Evolutionary conservation across 2,888 invertebrate genomes (phyloP), one percentile per base, ranked within the genome.

Genomic region (Mesochorus sp.): DNA sequence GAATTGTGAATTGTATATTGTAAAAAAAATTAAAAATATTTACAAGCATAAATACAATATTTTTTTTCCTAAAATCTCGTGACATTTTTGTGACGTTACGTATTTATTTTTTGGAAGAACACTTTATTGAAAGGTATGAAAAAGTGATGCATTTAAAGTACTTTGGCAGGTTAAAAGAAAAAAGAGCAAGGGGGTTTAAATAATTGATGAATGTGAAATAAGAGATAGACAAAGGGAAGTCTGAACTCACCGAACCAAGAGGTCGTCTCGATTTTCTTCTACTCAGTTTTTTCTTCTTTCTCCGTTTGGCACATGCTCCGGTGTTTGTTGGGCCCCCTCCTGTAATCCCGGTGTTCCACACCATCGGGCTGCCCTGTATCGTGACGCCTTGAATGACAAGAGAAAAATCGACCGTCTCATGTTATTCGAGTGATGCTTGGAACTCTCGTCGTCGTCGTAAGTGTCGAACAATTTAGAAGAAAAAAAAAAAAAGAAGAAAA

Each of bases 331-430:
- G 70, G 17, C 66, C n/a, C n/a, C n/a, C 61, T 44, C 44, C 70
- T 28, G 55, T 53, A 21, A 61, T 53, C 6, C 44, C 70, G 42
- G 59, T 49, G 59, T 78, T 87, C 84, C 89, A 88, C 82, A 89
- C 85, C 86, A 89, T 89, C 49, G 89, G 86, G 12, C 88, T 89
- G 74, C 87, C 84, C 86, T 89, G 91, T 81, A 91, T 87, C 80
- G 91, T 91, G 80, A 91, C 87, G 84, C 91, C 91, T 91, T 87
- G 24, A 83, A 81, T 57, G 73, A 82, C 59, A 64, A 78, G 70
- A 39, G 21, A 53, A 51, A 0, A 80, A 70, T 42, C 24, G 34
- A 55, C 28, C 12, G 39, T 26, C 67, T 14, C 8, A 44, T 62
- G 61, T 66, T 66, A 74, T 74, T 66, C 49, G 31, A 21, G 39